These are phyloP conservation scores for Gallinago undulata DNA, from an alignment of 2,113 vertebrate genomes.

Conservation along the genomic window DNA sequence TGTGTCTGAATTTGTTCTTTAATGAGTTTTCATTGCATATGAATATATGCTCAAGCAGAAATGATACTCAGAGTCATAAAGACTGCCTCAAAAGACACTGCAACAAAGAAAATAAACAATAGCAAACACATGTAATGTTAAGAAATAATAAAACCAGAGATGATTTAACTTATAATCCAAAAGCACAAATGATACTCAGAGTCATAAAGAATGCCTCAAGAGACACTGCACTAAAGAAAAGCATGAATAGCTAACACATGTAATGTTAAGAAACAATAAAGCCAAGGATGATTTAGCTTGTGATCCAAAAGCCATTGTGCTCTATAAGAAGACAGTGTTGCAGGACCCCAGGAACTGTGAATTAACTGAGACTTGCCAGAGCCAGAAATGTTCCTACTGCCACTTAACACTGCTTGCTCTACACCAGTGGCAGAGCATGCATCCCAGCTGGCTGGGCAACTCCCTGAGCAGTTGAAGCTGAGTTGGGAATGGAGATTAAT, in stretches of 20 bases:
- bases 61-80: background rate
- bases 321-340: background rate
- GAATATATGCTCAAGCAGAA: background rate
- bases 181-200: background rate
- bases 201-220: background rate
- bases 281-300: background rate
- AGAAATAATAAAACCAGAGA: background rate
- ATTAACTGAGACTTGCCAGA: background rate
- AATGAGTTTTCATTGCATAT: background rate
- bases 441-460: background rate
- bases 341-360: background rate
- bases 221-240: background rate
- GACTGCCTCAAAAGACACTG: background rate
- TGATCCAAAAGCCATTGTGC: background rate
- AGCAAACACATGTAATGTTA: background rate
- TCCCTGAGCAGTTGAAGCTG: background rate
- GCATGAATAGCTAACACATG: background rate
- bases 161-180: background rate
- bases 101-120: background rate
- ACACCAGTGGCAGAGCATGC: accelerated
- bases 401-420: background rate
- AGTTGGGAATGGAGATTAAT: background rate
- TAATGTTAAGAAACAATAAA: background rate
- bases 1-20: background rate
- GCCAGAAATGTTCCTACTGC: background rate